Evolutionary conservation across 2,113 vertebrate genomes (phyloP), one percentile per base, ranked within the genome.

Genomic region (Pomatostomus ruficeps): DNA sequence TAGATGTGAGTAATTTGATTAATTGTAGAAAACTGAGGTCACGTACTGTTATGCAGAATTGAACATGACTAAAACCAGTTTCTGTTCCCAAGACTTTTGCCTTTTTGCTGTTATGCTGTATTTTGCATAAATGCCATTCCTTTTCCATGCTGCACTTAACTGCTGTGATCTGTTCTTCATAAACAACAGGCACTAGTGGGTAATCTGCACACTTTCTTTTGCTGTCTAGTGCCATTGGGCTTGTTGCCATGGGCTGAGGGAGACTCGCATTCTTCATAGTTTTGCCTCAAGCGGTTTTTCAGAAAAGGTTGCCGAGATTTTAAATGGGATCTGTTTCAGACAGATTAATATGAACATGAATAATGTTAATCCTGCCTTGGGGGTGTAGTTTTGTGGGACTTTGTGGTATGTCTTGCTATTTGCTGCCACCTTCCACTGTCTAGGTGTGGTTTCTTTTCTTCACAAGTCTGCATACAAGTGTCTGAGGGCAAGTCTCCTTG

Each of bases 91-190:
- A 88, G 83, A 88, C 42, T 66, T 63, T 83, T 46, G 80, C 38
- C 59, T 88, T 95, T 91, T 91, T 91, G 62, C 51, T 81, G 55
- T 89, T 93, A 54, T 79, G 78, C 70, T 95, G 54, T 83, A 52
- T 91, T 97, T 96, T 96, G 89, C 89, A 96, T 91, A 96, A 93
- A 96, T 96, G 82, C 91, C 78, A 71, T 96, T 97, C 85, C 23
- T 75, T 86, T 96, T 95, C 82, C 57, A 63, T 90, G 95, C 85
- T 43, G 75, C 59, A 88, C 91, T 94, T 95, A 96, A 96, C 93
- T 97, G 94, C 94, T 97, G 96, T 95, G 94, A 93, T 97, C 93
- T 93, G 94, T 94, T 96, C 91, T 96, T 96, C 67, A 26, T 96
- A 93, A 96, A 96, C 93, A 95, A 94, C 89, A 88, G 85, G 59